Conservation (phyloP, 2,888 invertebrate genomes). For the Eueremaeus valkanovi region DNA sequence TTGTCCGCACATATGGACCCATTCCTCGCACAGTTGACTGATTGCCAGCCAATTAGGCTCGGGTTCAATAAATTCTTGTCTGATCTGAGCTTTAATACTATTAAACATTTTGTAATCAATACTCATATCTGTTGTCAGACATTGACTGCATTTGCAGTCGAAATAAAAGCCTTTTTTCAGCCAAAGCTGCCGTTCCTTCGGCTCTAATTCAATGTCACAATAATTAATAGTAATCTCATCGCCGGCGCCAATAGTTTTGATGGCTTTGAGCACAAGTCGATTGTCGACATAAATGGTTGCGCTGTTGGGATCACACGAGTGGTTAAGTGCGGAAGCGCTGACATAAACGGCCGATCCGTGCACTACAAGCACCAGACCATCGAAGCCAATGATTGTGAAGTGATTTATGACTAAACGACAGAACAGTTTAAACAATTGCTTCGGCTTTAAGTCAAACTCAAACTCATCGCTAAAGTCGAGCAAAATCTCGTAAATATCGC, state of each 20-base stretch:
- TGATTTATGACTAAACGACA: slow-evolving; percentile 6
- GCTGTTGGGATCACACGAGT: slow-evolving; percentile 10
- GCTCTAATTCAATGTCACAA: neutral
- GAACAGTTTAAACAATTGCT: neutral
- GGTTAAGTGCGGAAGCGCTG: neutral
- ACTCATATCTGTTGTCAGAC: neutral
- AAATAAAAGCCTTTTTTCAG: slow-evolving; percentile 1
- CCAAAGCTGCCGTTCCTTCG: neutral
- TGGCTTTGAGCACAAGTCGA: slow-evolving; percentile 20
- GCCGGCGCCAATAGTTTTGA: neutral
- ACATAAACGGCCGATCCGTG: neutral
- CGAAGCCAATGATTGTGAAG: neutral
- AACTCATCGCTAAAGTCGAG: neutral
- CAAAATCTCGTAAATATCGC: neutral
- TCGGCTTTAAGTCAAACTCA: neutral
- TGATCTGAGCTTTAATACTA: neutral
- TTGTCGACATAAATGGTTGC: neutral
- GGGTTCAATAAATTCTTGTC: neutral
- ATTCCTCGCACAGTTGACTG: neutral
- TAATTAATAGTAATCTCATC: slow-evolving; percentile 21
- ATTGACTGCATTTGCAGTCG: neutral
- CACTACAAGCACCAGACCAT: neutral
- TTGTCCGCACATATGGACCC: neutral
- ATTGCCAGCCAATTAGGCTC: neutral
- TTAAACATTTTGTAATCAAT: neutral